phyloP scores from a whole-genome alignment of 2,797 vertebrate genomes.

The Brachyrhaphis roseni region DNA sequence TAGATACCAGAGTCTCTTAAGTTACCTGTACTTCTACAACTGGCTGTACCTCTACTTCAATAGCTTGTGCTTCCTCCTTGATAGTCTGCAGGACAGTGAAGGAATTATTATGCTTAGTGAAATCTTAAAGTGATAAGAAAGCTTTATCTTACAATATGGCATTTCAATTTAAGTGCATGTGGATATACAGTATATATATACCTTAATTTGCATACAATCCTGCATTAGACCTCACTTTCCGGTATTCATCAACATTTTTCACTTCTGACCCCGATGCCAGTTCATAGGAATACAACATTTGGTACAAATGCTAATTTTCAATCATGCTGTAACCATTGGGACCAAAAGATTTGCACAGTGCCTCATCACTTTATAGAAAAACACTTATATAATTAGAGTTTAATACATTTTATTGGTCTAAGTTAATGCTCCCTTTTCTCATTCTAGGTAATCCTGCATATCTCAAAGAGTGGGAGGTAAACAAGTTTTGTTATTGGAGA shows the following conservation, averaged over 20 bases:
- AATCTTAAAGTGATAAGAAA: background rate
- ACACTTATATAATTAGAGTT: too few relatives aligned
- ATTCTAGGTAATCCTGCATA: too few relatives aligned
- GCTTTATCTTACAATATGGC: background rate
- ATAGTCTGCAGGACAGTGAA: constrained; percentile 59
- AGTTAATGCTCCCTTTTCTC: background rate
- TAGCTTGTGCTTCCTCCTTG: constrained; percentile 25
- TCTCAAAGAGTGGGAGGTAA: background rate
- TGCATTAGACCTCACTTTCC: background rate
- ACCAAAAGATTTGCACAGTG: background rate
- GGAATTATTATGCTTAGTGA: constrained; percentile 32
- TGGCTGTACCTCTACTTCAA: constrained; percentile 44
- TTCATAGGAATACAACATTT: background rate
- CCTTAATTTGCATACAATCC: background rate
- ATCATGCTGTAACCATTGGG: background rate
- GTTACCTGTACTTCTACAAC: constrained; percentile 58
- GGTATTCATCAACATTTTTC: background rate
- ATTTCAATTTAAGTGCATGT: background rate
- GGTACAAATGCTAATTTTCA: background rate
- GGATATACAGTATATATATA: background rate
- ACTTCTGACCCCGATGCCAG: background rate
- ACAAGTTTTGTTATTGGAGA: background rate
- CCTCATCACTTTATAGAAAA: background rate
- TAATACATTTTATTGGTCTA: background rate
- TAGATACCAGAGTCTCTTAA: constrained; percentile 3